Evolutionary conservation across 2,113 vertebrate species (phyloP), one percentile per base, ranked within the genome.

Genomic region (Cardinalis cardinalis): DNA sequence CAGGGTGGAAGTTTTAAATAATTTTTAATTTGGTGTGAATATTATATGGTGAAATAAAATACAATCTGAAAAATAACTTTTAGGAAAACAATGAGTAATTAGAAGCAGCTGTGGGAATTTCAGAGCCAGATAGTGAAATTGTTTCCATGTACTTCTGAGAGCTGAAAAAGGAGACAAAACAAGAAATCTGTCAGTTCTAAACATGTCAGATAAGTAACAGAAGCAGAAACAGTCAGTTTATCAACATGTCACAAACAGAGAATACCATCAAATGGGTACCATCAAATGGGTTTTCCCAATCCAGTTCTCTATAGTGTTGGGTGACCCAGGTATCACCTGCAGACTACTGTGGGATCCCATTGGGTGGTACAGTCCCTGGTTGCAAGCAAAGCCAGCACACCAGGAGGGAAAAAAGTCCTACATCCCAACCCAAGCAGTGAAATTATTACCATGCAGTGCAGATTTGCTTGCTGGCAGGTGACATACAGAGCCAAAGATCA

Each of bases 41-140:
- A 61, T 89, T 41, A 72, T 71, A 56, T 15, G 18, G 29, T 87
- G 44, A 73, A 63, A 79, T 55, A 82, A 88, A 81, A 76, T 14
- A 65, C 34, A 80, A 60, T 63, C 40, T 87, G 91, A 92, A 88
- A 94, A 95, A 69, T 89, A 75, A 58, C 48, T 71, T 72, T n/a
- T 49, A 87, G 23, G 18, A 38, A 87, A 84, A 51, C 5, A 28
- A 8, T 80, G n/a, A 84, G 41, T 53, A 61, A 79, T 61, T 55
- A 73, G 64, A 76, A 72, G 23, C 36, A 89, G 44, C 40, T 56
- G 40, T 38, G 26, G 60, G 48, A 86, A 87, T 88, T 91, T 87
- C 21, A 40, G 29, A 51, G 19, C 10, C 48, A 40, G n/a, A 20
- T 40, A 91, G 10, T 73, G 51, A 77, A 70, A 70, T 61, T 8